Base-by-base conservation (phyloP, 1,140 invertebrate genomes). In the Neotoxoptera formosana region DNA sequence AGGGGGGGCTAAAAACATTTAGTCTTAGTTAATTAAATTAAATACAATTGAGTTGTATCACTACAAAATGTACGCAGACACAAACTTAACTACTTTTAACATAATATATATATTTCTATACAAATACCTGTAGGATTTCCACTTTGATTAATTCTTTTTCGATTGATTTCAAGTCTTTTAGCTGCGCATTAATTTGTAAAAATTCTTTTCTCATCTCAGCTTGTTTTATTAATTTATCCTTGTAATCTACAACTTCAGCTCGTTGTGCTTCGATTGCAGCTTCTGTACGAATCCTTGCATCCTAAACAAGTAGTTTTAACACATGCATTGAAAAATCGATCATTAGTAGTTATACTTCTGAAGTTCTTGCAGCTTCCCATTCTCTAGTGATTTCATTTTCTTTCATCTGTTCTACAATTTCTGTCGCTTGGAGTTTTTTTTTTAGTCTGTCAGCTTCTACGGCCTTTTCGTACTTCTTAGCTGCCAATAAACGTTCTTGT, bases 101-200 rank as follows among this genome's bases (percentile, higher is more conserved):
- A 67, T 67, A n/a, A 56, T 56, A 56, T 56, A 56, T 56, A 25
- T 67, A 67, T 76, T 6, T 76, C 17, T 76, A 6, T 83, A 83
- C 2, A 83, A 36, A 0, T 56, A 93, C 91, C 76, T 84, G 81
- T 53, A 41, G 7, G 11, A 86, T 56, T 93, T 93, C 91, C 6
- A 96, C 96, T 95, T 96, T 95, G 7, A 95, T 95, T 23, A 97
- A 94, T 91, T 96, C 96, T 88, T 96, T 95, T 20, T 96, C 95
- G 67, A 96, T 95, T 93, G 95, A 95, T 53, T 93, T 93, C 17
- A 86, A 86, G 17, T 93, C 91, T 53, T 14, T 86, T 20, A 93
- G 23, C 21, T 56, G 81, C 6, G 48, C 81, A 21, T 93, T 93
- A 30, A 86, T 41, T 83, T 86, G 91, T 36, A 93, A 56, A 41